Base-by-base conservation (phyloP, 1,140 invertebrate species). In the Diachasmimorpha longicaudata region DNA sequence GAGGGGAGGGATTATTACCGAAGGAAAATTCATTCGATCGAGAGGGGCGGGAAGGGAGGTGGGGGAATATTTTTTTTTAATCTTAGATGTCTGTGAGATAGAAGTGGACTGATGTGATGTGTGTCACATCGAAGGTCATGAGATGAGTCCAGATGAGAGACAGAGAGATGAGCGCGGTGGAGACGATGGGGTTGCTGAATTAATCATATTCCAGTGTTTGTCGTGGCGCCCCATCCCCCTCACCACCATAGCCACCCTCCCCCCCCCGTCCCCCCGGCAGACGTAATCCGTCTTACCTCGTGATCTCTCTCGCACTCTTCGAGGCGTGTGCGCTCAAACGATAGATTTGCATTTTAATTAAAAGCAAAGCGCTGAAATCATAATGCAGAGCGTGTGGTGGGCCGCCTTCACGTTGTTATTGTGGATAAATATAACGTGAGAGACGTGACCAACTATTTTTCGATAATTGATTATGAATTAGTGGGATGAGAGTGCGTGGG, bases 291-390 rank as follows among this genome's bases (percentile, higher is more conserved):
- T 88, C 88, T 89, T 89, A 89, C 87, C 87, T 89, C 83, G 81
- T 83, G 83, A 85, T 86, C 83, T 85, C 83, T 89, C 88, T 87
- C 84, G 85, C 85, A 86, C 87, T 82, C 82, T 81, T 79, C 81
- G 81, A 78, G 70, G 55, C 72, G 70, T 74, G 71, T 72, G 84
- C 82, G 87, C 83, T 81, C 81, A 78, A 81, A 81, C 85, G 86
- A 87, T 85, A 89, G 90, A 91, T 91, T 91, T 91, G 90, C 91
- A 91, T 91, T 91, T 91, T 91, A 91, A 91, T 91, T 91, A 90
- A 90, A 88, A 89, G 88, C 87, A 88, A 88, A 90, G 90, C 89
- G 89, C 85, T 89, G 90, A 90, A 91, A 91, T 91, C 89, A 91
- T 91, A 91, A 91, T 91, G 89, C 89, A 86, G 87, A 90, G 87